Percentiles rank a stretch among this genome's conserved stretches.
phyloP scores from a whole-genome alignment of 2,797 vertebrate species.

The Morus bassanus region DNA sequence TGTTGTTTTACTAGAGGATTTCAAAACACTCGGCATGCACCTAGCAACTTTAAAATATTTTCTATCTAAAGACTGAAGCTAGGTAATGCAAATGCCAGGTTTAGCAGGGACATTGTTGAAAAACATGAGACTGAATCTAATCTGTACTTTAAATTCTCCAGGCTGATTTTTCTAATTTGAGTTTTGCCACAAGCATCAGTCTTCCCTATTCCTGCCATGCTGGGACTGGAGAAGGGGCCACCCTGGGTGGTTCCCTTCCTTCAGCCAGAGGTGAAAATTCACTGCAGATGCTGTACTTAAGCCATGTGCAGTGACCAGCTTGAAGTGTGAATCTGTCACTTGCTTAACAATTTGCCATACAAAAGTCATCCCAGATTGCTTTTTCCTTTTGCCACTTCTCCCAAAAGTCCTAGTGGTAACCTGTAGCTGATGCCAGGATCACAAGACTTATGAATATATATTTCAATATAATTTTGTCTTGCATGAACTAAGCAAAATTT shows the following conservation, averaged over 20 bases:
- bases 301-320: background rate
- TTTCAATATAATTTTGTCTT: background rate
- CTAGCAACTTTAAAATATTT: background rate
- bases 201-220: background rate
- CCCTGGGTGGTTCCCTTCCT: background rate
- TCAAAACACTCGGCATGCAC: background rate
- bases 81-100: background rate
- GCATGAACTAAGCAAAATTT: accelerated
- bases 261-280: conserved; percentile 28
- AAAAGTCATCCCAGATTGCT: background rate
- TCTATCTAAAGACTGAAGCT: background rate
- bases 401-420: background rate
- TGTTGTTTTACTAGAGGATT: background rate
- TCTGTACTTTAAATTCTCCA: background rate
- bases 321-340: background rate
- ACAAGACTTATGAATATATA: accelerated
- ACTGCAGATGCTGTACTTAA: background rate
- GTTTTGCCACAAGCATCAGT: background rate
- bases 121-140: background rate
- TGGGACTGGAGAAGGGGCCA: background rate
- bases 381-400: background rate
- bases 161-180: background rate
- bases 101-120: background rate
- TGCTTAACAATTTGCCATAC: background rate
- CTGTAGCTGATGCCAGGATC: background rate